Evolutionary conservation across 1,140 invertebrate species (phyloP).

Genomic region (Calliopsis andreniformis): DNA sequence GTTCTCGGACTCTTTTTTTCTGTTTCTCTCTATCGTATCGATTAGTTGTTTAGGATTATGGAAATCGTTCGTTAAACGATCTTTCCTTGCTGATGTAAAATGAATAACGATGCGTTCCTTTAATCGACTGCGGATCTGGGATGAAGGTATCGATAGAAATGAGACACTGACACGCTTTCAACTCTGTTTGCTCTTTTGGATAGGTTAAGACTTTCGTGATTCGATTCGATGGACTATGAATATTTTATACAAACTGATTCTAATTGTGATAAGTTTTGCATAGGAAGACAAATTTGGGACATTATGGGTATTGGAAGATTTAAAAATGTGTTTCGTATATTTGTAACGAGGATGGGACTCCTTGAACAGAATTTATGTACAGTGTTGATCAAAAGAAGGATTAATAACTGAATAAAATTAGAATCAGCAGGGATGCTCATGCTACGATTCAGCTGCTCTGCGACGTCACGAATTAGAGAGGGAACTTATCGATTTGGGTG

Average conservation of each 20-base stretch:
- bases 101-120: background rate
- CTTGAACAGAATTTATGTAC: background rate
- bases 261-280: background rate
- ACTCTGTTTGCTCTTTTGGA: background rate
- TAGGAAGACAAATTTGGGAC: background rate
- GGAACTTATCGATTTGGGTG: no score
- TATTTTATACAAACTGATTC: slow-evolving; percentile 1
- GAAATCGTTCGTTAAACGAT: background rate
- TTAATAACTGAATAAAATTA: no score
- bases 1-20: slow-evolving; percentile 7
- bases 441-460: no score
- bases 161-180: background rate
- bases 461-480: no score
- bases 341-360: background rate
- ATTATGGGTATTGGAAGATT: background rate
- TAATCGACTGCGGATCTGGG: background rate
- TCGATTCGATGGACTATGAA: background rate
- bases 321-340: background rate
- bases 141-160: background rate
- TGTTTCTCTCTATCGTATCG: background rate
- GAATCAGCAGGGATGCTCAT: no score
- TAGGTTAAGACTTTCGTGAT: background rate
- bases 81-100: background rate
- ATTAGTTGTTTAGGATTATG: background rate
- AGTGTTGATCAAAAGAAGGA: no score